phyloP scores from a whole-genome alignment of 2,888 invertebrate genomes.

The Oligia latruncula region DNA sequence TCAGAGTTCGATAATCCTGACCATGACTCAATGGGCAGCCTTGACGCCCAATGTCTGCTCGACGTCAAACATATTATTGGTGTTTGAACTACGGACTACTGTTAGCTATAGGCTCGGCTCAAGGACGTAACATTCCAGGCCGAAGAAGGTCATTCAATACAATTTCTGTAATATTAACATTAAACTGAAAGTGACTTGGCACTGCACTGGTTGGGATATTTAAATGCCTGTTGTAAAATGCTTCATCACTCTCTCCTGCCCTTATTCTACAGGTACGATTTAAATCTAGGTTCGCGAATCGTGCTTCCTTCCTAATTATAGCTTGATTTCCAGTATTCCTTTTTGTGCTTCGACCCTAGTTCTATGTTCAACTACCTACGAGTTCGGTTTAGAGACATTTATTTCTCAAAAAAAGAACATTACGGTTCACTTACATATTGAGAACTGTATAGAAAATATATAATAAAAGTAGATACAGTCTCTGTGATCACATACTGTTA shows the following conservation, averaged over 20 bases:
- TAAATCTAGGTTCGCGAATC: too few species aligned
- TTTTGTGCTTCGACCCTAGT: background rate
- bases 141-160: constrained; percentile 13
- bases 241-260: background rate
- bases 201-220: background rate
- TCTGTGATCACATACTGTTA: too few species aligned
- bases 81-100: constrained; percentile 50
- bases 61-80: constrained; percentile 48
- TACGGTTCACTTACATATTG: too few species aligned
- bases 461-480: too few species aligned
- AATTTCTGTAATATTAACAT: constrained; percentile 15
- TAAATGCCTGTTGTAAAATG: background rate
- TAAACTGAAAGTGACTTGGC: background rate
- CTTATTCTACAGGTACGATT: background rate
- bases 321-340: background rate
- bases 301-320: too few species aligned
- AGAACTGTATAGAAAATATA: too few species aligned
- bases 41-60: constrained; percentile 50
- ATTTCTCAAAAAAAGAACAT: too few species aligned
- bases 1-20: constrained; percentile 42
- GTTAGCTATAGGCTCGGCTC: constrained; percentile 52
- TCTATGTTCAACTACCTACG: background rate
- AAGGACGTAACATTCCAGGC: constrained; percentile 47
- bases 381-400: too few species aligned
- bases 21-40: constrained; percentile 48